phyloP scores from a whole-genome alignment of 2,113 vertebrate species.

The Odontophorus gujanensis region DNA sequence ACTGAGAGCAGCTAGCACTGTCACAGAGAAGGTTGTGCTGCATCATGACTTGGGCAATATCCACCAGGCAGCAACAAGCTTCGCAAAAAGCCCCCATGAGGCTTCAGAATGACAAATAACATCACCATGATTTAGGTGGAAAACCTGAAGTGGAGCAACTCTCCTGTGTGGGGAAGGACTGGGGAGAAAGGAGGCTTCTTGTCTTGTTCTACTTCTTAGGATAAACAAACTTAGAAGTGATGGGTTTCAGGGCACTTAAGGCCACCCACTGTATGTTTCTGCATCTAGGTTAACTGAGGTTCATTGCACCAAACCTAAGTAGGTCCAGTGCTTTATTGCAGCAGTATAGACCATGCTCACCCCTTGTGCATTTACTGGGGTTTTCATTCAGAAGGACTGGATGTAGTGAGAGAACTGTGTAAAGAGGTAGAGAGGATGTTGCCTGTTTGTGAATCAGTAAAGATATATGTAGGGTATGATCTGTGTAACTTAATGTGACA shows the following conservation, averaged over 20 bases:
- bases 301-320: not conserved
- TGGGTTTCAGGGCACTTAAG: not conserved
- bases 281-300: not conserved
- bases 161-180: not conserved
- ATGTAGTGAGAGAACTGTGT: not conserved
- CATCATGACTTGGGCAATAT: not conserved
- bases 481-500: not conserved
- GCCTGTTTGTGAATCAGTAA: not conserved
- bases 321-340: not conserved
- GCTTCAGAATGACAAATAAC: not conserved
- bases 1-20: not conserved
- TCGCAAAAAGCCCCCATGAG: not conserved
- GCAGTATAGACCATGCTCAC: not conserved
- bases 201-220: not conserved
- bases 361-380: not conserved
- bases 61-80: not conserved
- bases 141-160: not conserved
- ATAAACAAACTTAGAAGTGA: not conserved
- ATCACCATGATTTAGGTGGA: not conserved
- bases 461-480: not conserved
- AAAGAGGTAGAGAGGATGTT: not conserved
- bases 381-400: not conserved
- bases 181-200: accelerated
- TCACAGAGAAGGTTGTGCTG: not conserved
- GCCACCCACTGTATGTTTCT: not conserved